A percentile compares a stretch with the other conserved stretches of the same genome.
Conservation (phyloP, 2,888 invertebrate genomes). For the Terebella lapidaria region DNA sequence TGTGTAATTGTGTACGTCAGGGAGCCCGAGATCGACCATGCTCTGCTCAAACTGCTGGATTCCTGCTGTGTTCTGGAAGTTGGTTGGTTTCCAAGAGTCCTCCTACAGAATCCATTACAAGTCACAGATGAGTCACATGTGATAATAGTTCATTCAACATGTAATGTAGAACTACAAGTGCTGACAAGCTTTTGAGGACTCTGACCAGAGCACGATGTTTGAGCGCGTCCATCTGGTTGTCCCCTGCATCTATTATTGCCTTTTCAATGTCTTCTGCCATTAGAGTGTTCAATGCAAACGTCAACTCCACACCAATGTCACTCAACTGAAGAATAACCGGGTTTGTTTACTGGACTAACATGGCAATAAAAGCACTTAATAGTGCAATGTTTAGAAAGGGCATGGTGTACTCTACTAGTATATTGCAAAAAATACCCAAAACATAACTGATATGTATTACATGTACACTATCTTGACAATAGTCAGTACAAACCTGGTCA, state of each 20-base stretch:
- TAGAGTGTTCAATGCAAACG: conserved; percentile 83
- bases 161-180: too few relatives aligned
- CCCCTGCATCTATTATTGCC: conserved; percentile 72
- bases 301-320: conserved; percentile 77
- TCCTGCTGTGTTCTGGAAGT: conserved; percentile 70
- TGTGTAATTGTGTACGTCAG: conserved; percentile 63
- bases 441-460: too few relatives aligned
- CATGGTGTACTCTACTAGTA: too few relatives aligned
- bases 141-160: too few relatives aligned
- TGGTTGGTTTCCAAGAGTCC: conserved; percentile 78
- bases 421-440: too few relatives aligned
- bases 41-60: conserved; percentile 68
- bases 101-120: too few relatives aligned
- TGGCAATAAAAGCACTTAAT: neutral
- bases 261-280: conserved; percentile 72
- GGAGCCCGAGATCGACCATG: conserved; percentile 66
- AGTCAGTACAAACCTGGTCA: too few relatives aligned
- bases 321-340: conserved; percentile 53
- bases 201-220: conserved; percentile 60
- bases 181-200: too few relatives aligned
- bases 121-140: too few relatives aligned
- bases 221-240: conserved; percentile 77
- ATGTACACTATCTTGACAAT: too few relatives aligned
- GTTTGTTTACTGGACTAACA: neutral
- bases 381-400: too few relatives aligned